phyloP scores from a whole-genome alignment of 1,140 invertebrate species.

The Trypoxylus dichotomus region DNA sequence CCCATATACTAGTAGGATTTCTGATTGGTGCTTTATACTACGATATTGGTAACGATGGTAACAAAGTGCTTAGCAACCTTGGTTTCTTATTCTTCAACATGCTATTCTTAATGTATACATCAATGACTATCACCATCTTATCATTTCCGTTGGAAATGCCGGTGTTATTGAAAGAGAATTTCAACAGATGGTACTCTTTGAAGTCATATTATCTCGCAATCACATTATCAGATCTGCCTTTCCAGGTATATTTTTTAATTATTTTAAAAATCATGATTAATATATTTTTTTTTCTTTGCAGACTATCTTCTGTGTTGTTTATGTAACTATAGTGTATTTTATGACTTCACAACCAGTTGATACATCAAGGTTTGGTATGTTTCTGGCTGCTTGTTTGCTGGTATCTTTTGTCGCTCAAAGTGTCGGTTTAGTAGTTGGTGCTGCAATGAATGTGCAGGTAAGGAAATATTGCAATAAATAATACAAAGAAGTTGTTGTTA shows the following conservation, averaged over 20 bases:
- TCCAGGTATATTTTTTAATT: conserved; percentile 64
- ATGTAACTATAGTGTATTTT: conserved; percentile 92
- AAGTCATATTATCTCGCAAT: conserved; percentile 95
- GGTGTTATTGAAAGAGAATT: conserved; percentile 91
- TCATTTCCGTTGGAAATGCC: conserved; percentile 96
- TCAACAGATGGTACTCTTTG: conserved; percentile 97
- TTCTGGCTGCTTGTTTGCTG: conserved; percentile 82
- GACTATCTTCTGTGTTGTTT: conserved; percentile 88
- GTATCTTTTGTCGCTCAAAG: conserved; percentile 96
- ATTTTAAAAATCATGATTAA: conserved; percentile 32
- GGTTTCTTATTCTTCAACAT: conserved; percentile 98
- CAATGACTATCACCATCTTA: conserved; percentile 96
- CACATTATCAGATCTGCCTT: conserved; percentile 93
- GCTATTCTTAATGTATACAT: conserved; percentile 97
- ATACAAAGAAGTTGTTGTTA: neutral
- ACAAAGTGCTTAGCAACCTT: conserved; percentile 93
- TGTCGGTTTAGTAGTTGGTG: conserved; percentile 91
- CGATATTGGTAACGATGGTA: conserved; percentile 90
- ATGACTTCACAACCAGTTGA: conserved; percentile 92
- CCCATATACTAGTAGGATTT: conserved; percentile 88
- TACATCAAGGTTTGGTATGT: conserved; percentile 82
- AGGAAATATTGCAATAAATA: conserved; percentile 28
- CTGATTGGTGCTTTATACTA: conserved; percentile 92
- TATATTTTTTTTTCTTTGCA: conserved; percentile 53
- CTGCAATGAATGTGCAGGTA: conserved; percentile 87